These are phyloP conservation scores for Clostera curtula DNA, from an alignment of 2,888 invertebrate genomes.

Conservation along the genomic window DNA sequence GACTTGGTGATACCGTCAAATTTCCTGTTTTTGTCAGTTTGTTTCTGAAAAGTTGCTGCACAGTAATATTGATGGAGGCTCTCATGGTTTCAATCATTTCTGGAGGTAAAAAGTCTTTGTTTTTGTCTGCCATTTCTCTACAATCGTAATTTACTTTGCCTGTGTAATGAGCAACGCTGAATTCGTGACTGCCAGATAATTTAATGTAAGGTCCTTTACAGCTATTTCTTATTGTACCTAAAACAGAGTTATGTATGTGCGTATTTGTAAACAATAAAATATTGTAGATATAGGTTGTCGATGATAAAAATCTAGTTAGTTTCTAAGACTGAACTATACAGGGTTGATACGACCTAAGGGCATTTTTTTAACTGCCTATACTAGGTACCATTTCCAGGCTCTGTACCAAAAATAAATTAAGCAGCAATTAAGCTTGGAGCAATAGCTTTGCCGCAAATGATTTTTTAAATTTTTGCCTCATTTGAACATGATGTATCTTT, in stretches of 20 bases:
- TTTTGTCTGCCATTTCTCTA: conserved; percentile 89
- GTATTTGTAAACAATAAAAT: no score
- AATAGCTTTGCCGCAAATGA: no score
- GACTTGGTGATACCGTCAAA: conserved; percentile 75
- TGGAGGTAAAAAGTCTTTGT: conserved; percentile 91
- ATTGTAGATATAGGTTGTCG: no score
- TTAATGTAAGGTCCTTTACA: conserved; percentile 73
- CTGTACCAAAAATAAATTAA: no score
- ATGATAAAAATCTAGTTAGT: no score
- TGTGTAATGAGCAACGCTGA: conserved; percentile 92
- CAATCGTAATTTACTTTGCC: conserved; percentile 91
- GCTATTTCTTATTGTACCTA: conserved; percentile 73
- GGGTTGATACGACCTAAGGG: not conserved
- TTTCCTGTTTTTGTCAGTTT: conserved; percentile 91
- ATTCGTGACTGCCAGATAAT: conserved; percentile 78
- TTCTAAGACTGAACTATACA: not conserved
- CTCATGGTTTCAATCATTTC: conserved; percentile 93
- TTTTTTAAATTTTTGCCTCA: no score
- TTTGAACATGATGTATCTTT: no score
- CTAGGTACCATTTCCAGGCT: no score
- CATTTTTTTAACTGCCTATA: not conserved
- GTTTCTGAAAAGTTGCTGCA: conserved; percentile 87
- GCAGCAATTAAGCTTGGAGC: no score
- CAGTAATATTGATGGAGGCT: conserved; percentile 79
- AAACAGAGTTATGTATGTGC: no score